phyloP scores from a whole-genome alignment of 2,888 invertebrate species.

The Apantesis nais region DNA sequence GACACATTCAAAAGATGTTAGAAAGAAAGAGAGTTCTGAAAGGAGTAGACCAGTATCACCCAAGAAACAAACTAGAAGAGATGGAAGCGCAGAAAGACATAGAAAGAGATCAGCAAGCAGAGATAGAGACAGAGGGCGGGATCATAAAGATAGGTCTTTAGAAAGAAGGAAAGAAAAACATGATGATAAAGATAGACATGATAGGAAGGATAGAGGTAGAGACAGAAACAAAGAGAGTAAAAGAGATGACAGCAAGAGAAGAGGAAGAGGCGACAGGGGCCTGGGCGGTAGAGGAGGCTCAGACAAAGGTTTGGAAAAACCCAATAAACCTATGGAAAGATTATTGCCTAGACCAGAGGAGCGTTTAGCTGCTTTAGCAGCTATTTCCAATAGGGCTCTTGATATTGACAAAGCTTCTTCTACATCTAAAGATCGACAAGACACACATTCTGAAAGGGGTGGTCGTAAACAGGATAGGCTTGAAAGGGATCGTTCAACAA shows the following conservation, averaged over 20 bases:
- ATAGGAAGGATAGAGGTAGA: constrained; percentile 90
- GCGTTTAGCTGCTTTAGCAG: constrained; percentile 86
- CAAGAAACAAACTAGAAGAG: constrained; percentile 75
- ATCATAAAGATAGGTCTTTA: constrained; percentile 78
- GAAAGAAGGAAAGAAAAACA: constrained; percentile 83
- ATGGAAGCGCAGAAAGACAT: constrained; percentile 74
- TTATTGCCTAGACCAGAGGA: constrained; percentile 88
- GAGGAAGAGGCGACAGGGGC: constrained; percentile 81
- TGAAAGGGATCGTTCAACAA: constrained; percentile 82
- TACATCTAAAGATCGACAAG: constrained; percentile 79
- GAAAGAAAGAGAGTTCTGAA: constrained; percentile 80
- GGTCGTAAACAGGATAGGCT: constrained; percentile 78
- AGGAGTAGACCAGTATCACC: constrained; percentile 81
- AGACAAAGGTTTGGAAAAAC: constrained; percentile 86
- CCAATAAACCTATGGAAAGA: constrained; percentile 87
- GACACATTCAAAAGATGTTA: constrained; percentile 66
- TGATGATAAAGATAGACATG: constrained; percentile 86
- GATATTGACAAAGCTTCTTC: constrained; percentile 79
- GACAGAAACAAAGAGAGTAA: constrained; percentile 84
- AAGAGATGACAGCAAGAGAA: constrained; percentile 82
- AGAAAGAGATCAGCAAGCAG: constrained; percentile 75
- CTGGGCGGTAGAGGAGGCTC: constrained; percentile 75
- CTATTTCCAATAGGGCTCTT: constrained; percentile 78
- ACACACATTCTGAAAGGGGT: constrained; percentile 78
- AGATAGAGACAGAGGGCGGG: constrained; percentile 84